Evolutionary conservation across 2,113 vertebrate genomes (phyloP).

Genomic region (Hystrix cristata): DNA sequence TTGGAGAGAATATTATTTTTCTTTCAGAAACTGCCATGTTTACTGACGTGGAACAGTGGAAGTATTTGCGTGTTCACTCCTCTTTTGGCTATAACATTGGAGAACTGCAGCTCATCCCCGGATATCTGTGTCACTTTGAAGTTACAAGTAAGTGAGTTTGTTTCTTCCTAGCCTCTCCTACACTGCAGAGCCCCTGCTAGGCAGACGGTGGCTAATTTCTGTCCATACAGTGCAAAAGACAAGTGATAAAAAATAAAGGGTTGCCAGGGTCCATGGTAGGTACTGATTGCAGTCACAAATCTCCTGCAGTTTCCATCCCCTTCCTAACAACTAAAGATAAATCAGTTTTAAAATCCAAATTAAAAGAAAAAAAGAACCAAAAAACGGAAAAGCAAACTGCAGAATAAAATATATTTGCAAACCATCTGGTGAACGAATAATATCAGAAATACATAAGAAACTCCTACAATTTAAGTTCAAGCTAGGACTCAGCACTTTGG

Average conservation of each 20-base stretch:
- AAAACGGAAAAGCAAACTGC: neutral
- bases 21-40: neutral
- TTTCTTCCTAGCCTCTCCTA: neutral
- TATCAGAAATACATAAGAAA: neutral
- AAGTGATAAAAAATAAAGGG: neutral
- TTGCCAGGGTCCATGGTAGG: neutral
- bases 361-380: neutral
- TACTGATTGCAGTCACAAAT: accelerated
- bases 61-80: neutral
- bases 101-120: neutral
- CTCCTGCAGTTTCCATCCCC: neutral
- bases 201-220: neutral
- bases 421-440: neutral
- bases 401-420: neutral
- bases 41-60: accelerated
- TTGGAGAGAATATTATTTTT: neutral
- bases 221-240: neutral
- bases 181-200: neutral
- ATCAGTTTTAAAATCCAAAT: neutral
- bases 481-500: neutral
- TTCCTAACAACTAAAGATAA: neutral
- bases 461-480: neutral
- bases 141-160: constrained; percentile 61
- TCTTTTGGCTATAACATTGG: too few species aligned
- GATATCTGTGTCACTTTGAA: neutral